phyloP scores from a whole-genome alignment of 2,888 invertebrate species.

The Acrobasis repandana region DNA sequence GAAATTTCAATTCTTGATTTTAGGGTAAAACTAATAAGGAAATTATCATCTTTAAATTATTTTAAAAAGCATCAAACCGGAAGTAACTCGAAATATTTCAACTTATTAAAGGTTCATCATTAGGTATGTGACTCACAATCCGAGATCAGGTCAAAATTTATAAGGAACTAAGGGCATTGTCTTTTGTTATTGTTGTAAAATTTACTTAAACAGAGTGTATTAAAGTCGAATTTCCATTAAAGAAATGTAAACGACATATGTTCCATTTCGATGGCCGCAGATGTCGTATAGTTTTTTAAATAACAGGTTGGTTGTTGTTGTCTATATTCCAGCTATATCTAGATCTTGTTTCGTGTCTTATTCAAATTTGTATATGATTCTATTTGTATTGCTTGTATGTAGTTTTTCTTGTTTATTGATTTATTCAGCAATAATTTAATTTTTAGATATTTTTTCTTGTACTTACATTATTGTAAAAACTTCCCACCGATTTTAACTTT shows the following conservation, averaged over 20 bases:
- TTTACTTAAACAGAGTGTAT: background rate
- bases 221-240: background rate
- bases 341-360: background rate
- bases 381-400: too few relatives aligned
- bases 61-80: background rate
- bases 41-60: background rate
- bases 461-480: too few relatives aligned
- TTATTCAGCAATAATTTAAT: too few relatives aligned
- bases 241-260: constrained; percentile 6
- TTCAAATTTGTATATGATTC: too few relatives aligned
- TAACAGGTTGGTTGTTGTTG: constrained; percentile 3
- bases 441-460: too few relatives aligned
- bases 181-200: background rate
- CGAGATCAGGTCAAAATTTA: constrained; percentile 6
- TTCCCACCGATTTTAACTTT: too few relatives aligned
- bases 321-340: constrained; percentile 2
- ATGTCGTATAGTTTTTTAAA: constrained; percentile 7
- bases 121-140: constrained; percentile 5
- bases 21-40: too few relatives aligned
- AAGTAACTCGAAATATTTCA: constrained; percentile 5
- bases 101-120: background rate
- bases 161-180: background rate
- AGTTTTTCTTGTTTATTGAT: too few relatives aligned
- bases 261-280: constrained; percentile 18
- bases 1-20: too few relatives aligned